Evolutionary conservation across 1,140 invertebrate genomes (phyloP).

Genomic region (Bicyclus anynana): DNA sequence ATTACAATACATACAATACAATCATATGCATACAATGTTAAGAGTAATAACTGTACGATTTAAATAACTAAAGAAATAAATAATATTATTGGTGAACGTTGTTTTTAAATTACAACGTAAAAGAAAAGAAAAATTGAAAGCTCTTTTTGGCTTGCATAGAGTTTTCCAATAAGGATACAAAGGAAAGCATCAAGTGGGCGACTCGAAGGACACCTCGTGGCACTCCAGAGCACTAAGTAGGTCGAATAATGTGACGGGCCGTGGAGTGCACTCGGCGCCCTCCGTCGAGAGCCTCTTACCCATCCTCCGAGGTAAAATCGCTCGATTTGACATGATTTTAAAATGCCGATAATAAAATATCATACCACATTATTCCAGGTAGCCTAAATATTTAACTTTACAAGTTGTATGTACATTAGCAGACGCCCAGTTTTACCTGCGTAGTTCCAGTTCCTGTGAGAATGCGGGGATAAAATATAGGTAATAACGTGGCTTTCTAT

Average conservation of each 20-base stretch:
- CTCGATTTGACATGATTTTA: constrained; percentile 76
- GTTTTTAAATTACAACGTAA: background rate
- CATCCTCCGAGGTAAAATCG: constrained; percentile 66
- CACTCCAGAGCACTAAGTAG: constrained; percentile 64
- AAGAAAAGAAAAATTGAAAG: constrained; percentile 5
- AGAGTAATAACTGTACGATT: too few relatives aligned
- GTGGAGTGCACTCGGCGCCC: constrained; percentile 53
- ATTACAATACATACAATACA: too few relatives aligned
- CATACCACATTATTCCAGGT: constrained; percentile 4
- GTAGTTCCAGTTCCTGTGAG: too few relatives aligned
- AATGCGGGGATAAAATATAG: too few relatives aligned
- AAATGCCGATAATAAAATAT: constrained; percentile 63
- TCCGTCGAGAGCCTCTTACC: constrained; percentile 44
- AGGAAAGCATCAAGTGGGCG: constrained; percentile 50
- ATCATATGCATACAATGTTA: too few relatives aligned
- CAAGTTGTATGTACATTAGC: too few relatives aligned
- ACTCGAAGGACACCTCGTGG: constrained; percentile 48
- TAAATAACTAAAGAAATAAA: too few relatives aligned
- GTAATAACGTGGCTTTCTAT: too few relatives aligned
- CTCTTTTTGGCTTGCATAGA: constrained; percentile 9
- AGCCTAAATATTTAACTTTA: background rate
- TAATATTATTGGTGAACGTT: background rate
- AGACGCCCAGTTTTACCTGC: too few relatives aligned
- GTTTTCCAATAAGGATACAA: constrained; percentile 40
- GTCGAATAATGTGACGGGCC: constrained; percentile 72